Evolutionary conservation across 1,140 invertebrate genomes (phyloP).

Genomic region (Gryon sp.): DNA sequence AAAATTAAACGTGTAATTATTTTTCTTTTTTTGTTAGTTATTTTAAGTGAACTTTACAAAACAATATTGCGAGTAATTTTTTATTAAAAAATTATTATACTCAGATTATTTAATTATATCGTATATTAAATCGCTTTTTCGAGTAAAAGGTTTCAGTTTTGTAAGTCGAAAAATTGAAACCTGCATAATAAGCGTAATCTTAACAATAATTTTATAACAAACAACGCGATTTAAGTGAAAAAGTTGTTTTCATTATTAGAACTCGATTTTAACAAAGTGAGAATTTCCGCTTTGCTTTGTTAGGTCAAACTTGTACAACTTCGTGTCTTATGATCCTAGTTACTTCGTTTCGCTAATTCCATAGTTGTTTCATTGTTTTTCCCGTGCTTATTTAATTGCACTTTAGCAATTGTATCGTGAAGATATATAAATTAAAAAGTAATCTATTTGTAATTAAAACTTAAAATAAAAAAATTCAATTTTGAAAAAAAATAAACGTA

Average conservation of each 20-base stretch:
- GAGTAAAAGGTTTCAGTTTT: too few species aligned
- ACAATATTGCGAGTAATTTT: too few species aligned
- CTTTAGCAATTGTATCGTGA: conserved; percentile 6
- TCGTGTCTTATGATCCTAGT: conserved; percentile 20
- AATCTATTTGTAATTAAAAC: not conserved
- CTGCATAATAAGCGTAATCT: conserved; percentile 2
- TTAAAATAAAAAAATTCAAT: conserved; percentile 6
- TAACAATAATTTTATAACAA: not conserved
- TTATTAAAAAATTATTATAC: too few species aligned
- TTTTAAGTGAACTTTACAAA: too few species aligned
- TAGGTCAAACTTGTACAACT: conserved; percentile 18
- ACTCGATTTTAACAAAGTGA: conserved; percentile 5
- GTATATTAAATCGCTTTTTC: too few species aligned
- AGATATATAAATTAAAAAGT: conserved; percentile 28
- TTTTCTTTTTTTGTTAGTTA: too few species aligned
- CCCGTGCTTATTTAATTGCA: conserved; percentile 14
- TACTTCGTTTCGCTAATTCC: conserved; percentile 26
- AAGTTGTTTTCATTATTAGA: conserved; percentile 18
- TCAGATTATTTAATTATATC: too few species aligned
- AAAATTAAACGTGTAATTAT: too few species aligned
- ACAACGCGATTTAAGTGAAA: not conserved
- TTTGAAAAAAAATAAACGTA: too few species aligned
- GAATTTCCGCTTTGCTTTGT: conserved; percentile 16
- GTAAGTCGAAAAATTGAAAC: too few species aligned
- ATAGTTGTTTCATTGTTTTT: conserved; percentile 7